Conservation (phyloP, 2,888 invertebrate species). For the Lumbricus terrestris region DNA sequence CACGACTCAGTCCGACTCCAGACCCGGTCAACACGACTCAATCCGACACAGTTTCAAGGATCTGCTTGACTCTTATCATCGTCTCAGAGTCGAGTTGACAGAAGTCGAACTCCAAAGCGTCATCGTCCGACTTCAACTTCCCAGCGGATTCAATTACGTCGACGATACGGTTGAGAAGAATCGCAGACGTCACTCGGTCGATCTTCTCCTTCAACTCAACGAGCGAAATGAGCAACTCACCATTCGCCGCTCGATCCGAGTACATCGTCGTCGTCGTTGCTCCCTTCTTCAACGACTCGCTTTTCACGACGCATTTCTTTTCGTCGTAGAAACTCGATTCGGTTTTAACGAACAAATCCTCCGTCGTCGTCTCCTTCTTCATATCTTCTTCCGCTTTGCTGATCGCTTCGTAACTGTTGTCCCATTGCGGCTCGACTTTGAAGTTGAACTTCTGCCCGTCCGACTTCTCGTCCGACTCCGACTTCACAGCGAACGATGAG, state of each 20-base stretch:
- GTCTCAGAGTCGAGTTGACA: neutral
- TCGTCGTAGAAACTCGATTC: neutral
- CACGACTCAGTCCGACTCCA: too few relatives aligned
- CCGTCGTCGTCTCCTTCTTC: neutral
- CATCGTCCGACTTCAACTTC: neutral
- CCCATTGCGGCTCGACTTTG: neutral
- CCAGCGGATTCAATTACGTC: neutral
- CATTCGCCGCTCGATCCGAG: neutral
- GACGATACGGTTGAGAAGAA: neutral
- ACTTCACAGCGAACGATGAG: neutral
- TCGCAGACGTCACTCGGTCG: neutral
- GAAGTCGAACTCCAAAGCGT: neutral
- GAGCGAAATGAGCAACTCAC: neutral
- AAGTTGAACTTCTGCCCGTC: neutral
- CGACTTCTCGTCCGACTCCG: neutral
- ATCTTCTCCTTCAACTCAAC: neutral
- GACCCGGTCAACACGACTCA: too few relatives aligned
- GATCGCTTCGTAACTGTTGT: neutral
- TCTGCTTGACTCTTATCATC: neutral
- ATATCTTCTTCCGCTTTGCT: neutral
- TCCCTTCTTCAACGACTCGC: neutral
- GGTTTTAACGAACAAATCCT: neutral
- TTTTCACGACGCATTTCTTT: neutral
- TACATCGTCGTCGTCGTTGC: too few relatives aligned
- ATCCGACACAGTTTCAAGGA: too few relatives aligned